phyloP scores from a whole-genome alignment of 2,888 invertebrate species.

The Neoitamus cyanurus region DNA sequence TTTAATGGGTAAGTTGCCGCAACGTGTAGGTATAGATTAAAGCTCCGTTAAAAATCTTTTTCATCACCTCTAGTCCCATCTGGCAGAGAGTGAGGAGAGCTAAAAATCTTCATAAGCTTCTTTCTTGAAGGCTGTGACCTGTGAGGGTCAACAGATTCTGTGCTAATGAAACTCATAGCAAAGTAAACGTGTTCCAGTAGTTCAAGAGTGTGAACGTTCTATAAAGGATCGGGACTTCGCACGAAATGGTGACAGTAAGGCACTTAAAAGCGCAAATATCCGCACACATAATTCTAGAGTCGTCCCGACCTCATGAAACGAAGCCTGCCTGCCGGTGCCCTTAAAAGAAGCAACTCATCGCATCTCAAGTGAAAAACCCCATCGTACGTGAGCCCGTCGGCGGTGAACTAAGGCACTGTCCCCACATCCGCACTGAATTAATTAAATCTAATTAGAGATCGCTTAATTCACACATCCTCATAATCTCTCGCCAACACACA shows the following conservation, averaged over 20 bases:
- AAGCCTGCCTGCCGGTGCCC: neutral
- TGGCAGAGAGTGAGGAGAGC: no score
- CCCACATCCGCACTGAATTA: neutral
- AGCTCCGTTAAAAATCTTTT: no score
- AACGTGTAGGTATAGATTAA: no score
- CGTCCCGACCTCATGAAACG: neutral
- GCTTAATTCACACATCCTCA: slow-evolving; percentile 44
- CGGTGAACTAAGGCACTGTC: neutral
- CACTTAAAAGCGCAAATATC: neutral
- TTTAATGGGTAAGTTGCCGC: no score
- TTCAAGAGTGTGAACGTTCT: neutral
- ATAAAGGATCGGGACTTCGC: neutral
- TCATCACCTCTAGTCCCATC: no score
- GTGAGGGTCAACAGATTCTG: no score
- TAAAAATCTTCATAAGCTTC: no score
- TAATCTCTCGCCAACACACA: slow-evolving; percentile 35
- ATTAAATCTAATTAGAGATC: slow-evolving; percentile 30
- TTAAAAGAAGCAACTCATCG: neutral
- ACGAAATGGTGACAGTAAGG: neutral
- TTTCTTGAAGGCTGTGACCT: no score
- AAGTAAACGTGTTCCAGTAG: neutral
- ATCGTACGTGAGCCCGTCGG: neutral
- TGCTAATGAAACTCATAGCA: neutral
- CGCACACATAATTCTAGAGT: neutral
- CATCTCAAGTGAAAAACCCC: neutral